These are phyloP conservation scores for Furcifer pardalis DNA, from an alignment of 2,797 vertebrate species.

Conservation along the genomic window DNA sequence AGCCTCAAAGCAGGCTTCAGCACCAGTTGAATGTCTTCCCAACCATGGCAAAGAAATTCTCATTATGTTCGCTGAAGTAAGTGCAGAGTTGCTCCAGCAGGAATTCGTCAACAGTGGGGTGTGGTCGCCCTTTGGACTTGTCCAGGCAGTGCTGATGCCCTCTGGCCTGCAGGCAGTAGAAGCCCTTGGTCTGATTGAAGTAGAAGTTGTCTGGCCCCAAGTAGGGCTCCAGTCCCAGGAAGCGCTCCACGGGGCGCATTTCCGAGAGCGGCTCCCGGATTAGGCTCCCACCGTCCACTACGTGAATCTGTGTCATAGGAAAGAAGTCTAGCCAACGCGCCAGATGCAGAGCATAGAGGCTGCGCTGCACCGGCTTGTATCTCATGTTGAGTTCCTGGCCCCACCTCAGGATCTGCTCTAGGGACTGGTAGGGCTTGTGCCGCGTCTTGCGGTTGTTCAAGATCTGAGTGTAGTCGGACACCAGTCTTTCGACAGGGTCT, in stretches of 20 bases:
- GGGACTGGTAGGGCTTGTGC: conserved; percentile 79
- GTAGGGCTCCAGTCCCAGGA: conserved; percentile 77
- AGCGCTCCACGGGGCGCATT: conserved; percentile 79
- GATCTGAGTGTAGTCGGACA: conserved; percentile 88
- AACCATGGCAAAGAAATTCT: conserved; percentile 82
- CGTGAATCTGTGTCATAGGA: conserved; percentile 80
- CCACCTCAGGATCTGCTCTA: conserved; percentile 77
- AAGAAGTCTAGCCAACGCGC: conserved; percentile 81
- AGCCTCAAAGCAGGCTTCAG: conserved; percentile 61
- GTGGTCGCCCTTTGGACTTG: conserved; percentile 83
- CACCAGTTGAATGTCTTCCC: conserved; percentile 84
- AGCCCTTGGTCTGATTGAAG: conserved; percentile 86
- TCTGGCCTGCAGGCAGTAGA: conserved; percentile 82
- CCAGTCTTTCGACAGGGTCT: conserved; percentile 82
- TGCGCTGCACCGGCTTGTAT: conserved; percentile 84
- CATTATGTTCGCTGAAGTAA: conserved; percentile 80
- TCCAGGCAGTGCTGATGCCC: conserved; percentile 85
- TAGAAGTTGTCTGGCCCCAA: conserved; percentile 82
- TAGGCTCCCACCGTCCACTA: conserved; percentile 83
- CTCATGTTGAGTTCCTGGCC: conserved; percentile 72
- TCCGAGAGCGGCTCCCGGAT: conserved; percentile 82
- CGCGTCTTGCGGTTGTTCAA: conserved; percentile 81
- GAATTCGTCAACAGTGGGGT: conserved; percentile 75
- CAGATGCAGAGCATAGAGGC: conserved; percentile 82
- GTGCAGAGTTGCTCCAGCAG: conserved; percentile 80